Evolutionary conservation across 1,140 invertebrate species (phyloP).

Genomic region (Magallana gigas): DNA sequence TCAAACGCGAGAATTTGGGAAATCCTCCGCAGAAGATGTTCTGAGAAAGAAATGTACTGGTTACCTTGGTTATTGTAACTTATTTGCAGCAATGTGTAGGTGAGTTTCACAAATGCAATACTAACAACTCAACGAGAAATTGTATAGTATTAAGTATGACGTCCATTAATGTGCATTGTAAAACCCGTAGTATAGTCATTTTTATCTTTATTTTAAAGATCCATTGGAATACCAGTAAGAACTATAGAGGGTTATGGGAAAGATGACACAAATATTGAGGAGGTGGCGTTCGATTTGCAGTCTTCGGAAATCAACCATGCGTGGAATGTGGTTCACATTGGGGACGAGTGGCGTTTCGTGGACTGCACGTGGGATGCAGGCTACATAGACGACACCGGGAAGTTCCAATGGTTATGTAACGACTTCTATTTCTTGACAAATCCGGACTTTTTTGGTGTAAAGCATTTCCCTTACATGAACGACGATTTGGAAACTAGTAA

Average conservation of each 20-base stretch:
- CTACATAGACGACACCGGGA: constrained; percentile 51
- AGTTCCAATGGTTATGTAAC: constrained; percentile 60
- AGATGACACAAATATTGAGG: constrained; percentile 38
- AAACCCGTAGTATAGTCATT: neutral
- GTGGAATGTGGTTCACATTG: constrained; percentile 68
- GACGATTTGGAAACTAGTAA: constrained; percentile 56
- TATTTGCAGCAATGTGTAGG: constrained; percentile 28
- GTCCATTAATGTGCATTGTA: neutral
- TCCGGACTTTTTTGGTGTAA: constrained; percentile 79
- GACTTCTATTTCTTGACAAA: constrained; percentile 80
- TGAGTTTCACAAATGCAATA: neutral
- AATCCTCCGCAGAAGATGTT: constrained; percentile 11
- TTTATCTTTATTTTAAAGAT: neutral
- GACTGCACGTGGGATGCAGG: constrained; percentile 80
- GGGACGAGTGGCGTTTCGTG: constrained; percentile 67
- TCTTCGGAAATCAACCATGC: constrained; percentile 64
- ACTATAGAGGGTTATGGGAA: constrained; percentile 28
- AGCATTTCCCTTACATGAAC: constrained; percentile 79
- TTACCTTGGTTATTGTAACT: constrained; percentile 27
- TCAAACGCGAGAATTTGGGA: constrained; percentile 8
- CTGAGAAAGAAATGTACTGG: constrained; percentile 23
- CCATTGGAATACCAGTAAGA: constrained; percentile 17
- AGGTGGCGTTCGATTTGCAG: constrained; percentile 26
- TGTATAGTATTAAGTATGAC: too few relatives aligned
- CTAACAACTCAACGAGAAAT: too few relatives aligned